Base-by-base conservation (phyloP, 2,888 invertebrate species). In the Camponotus fellah region DNA sequence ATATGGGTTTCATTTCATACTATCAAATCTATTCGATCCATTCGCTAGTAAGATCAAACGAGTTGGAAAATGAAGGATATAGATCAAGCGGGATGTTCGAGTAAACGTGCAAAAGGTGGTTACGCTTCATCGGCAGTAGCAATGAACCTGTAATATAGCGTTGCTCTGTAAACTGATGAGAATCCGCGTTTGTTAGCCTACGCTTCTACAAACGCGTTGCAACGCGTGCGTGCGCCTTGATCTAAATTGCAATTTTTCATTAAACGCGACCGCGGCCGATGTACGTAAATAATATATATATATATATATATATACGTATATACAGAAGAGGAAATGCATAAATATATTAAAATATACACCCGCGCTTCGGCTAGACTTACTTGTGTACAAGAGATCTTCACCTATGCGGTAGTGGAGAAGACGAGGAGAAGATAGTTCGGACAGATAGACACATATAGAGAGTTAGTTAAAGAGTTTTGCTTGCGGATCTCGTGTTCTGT, bases 301-400 rank as follows among this genome's bases (percentile, higher is more conserved):
- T 46, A 46, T 14, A 40, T 40, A 49, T 43, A 79, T 43, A 43
- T 14, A 40, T 43, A 49, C 37, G 34, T 71, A 58, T 79, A n/a
- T 64, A 77, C 34, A 75, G 3, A 3, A 69, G 72, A 49, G 68
- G 62, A 82, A 82, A 83, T 65, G 49, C 40, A 74, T 84, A 85
- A 72, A 49, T 65, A 75, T 66, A 69, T 82, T 32, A 53, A 79
- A 80, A 84, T 82, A 86, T 85, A 89, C 77, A 87, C 83, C 89
- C 91, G 94, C 79, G 85, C 76, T 82, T 60, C 86, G 53, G 92
- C 93, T 92, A 91, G 95, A 96, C 96, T 96, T 96, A 96, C 96
- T 96, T 96, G 96, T 93, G 94, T 96, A 95, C 94, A 96, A 95
- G 96, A 95, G 96, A 95, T 96, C 96, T 95, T 96, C 96, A 95